phyloP scores from a whole-genome alignment of 2,797 vertebrate genomes.

The Molossus molossus region DNA sequence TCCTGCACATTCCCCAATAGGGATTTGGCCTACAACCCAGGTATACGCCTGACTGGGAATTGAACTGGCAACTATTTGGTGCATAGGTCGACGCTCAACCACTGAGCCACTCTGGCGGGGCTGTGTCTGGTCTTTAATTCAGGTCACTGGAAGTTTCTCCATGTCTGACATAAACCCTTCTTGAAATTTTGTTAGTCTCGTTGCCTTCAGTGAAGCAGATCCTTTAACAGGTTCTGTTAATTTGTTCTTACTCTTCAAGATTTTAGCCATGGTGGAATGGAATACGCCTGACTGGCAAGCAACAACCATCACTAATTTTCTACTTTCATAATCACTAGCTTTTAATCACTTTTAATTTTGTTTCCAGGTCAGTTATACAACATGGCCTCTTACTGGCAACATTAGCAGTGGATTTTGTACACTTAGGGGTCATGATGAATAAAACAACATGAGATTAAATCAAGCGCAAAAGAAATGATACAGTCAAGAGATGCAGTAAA shows the following conservation, averaged over 20 bases:
- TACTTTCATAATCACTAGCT: background rate
- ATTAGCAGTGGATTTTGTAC: no score
- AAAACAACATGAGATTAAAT: background rate
- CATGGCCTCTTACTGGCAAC: background rate
- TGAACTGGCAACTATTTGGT: no score
- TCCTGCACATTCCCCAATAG: no score
- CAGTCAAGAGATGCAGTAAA: background rate
- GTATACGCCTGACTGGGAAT: no score
- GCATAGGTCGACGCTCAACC: no score
- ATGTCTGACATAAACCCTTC: background rate
- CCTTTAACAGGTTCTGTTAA: background rate
- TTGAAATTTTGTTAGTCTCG: background rate
- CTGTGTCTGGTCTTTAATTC: background rate
- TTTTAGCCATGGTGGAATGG: no score
- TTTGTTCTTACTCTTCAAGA: background rate
- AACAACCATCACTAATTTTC: background rate
- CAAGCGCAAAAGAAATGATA: background rate
- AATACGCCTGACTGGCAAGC: background rate
- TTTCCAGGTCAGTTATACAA: no score
- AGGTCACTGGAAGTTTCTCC: background rate
- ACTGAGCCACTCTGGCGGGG: no score
- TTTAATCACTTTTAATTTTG: background rate
- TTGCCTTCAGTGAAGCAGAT: background rate
- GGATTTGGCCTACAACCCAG: no score
- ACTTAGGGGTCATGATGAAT: background rate